Base-by-base conservation (phyloP, 2,888 invertebrate species). In the Agriotes lineatus region DNA sequence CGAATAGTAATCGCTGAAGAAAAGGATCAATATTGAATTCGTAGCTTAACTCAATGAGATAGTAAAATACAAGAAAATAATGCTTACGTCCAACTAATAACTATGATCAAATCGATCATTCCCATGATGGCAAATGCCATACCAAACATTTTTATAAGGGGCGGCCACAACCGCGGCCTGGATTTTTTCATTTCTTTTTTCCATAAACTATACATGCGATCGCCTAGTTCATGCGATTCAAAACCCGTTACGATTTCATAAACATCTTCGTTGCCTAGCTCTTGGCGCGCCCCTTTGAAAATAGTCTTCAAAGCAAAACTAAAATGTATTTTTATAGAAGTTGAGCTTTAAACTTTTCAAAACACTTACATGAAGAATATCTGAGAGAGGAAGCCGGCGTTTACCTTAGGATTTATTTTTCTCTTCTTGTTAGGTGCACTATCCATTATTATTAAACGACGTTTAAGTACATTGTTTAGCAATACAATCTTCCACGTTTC, bases 201-300 rank as follows among this genome's bases (percentile, higher is more conserved):
- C 78, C 79, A 82, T 62, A 77, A 70, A 4, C 74, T 71, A 71
- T 82, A 81, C 87, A 87, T 83, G 54, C 79, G 80, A 30, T 84
- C 82, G 0, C 88, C 87, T 20, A 88, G 79, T 14, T 78, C 75
- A 67, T 85, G 83, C 3, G 89, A 88, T 63, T 83, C 83, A 72
- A 89, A 87, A 12, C 84, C 83, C 52, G 84, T 82, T 10, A 88
- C 81, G 45, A 88, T 86, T 74, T 87, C 84, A 76, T 88, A 90
- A 16, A 91, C 80, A 76, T 91, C 90, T 44, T 87, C 85, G 44
- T 88, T 87, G 76, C 88, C 88, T 44, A 93, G 86, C 73, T 91
- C 91, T 19, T 89, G 86, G 64, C 84, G 88, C 72, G 87, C 88
- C 3, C 92, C 92, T 68, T 88, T 85, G 80, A 87, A 87, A 76